Conservation (phyloP, 2,888 invertebrate species). For the Drosophila mulleri region DNA sequence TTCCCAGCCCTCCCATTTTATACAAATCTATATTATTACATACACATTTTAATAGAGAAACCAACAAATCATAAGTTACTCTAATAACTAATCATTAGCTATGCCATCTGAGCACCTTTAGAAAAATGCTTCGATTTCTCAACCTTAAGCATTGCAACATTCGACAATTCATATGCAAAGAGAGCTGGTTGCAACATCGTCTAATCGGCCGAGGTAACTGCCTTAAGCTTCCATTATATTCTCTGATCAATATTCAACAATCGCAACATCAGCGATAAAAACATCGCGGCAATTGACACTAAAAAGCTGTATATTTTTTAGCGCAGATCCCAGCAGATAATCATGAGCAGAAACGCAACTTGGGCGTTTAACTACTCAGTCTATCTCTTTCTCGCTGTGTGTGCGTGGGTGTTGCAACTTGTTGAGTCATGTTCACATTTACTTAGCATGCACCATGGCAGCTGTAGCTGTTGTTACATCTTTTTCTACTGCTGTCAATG, state of each 20-base stretch:
- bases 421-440: conserved; percentile 72
- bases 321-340: conserved; percentile 33
- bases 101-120: background rate
- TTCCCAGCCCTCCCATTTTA: no score
- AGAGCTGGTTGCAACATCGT: conserved; percentile 37
- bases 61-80: no score
- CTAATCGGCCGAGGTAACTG: conserved; percentile 24
- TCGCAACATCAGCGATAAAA: conserved; percentile 6
- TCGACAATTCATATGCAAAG: conserved; percentile 4
- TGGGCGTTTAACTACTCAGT: background rate
- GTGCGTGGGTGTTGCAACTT: conserved; percentile 66
- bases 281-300: conserved; percentile 34
- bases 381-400: background rate
- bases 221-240: conserved; percentile 27
- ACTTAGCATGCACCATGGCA: conserved; percentile 62
- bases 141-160: conserved; percentile 9
- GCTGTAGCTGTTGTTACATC: conserved; percentile 2
- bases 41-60: no score
- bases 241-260: conserved; percentile 25
- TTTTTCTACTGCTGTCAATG: conserved; percentile 31
- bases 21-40: no score
- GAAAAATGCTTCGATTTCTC: rapidly evolving
- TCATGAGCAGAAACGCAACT: conserved; percentile 38
- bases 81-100: no score
- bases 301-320: conserved; percentile 41